Evolutionary conservation across 2,888 invertebrate species (phyloP), one percentile per base, ranked within the genome.

Genomic region (Xanthorhoe designata): DNA sequence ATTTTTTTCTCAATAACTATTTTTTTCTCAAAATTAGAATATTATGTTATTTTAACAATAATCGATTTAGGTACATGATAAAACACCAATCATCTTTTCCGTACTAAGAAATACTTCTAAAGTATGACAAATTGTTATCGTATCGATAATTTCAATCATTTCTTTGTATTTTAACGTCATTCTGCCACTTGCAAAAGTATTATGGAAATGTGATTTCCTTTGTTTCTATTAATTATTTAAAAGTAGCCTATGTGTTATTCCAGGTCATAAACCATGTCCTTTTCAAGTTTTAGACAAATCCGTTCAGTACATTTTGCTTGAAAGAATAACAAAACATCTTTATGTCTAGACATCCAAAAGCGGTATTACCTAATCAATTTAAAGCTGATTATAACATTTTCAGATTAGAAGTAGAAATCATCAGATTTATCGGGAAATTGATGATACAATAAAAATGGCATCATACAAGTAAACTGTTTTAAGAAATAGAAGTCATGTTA

Each of bases 371-470:
- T 24, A 24, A 24, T 6, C 24, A n/a, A 51, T 50, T n/a, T 6
- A 47, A 6, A 15, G n/a, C 7, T 17, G 47, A 7, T 47, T 15
- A 47, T 47, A 17, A 15, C 15, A 47, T 15, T 17, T 17, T 47
- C 15, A 47, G 13, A 45, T 42, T 18, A 17, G 38, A 38, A 38
- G 3, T 19, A 38, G 19, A 54, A 24, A 24, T 42, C 42, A 29
- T n/a, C 24, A 8, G 6, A 49, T 35, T 58, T 52, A 45, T 60
- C 52, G 38, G 45, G 52, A 60, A 60, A 52, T 52, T 50, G 42
- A 35, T 61, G 47, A 32, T 53, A 13, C 10, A 52, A 42, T 47
- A n/a, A 13, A 2, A 54, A 13, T 17, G 4, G 17, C 1, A 18
- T 61, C 47, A 61, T 54, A 53, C 47, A 32, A 53, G 15, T 35